Evolutionary conservation across 2,888 invertebrate species (phyloP).

Genomic region (Hirudinaria manillensis): DNA sequence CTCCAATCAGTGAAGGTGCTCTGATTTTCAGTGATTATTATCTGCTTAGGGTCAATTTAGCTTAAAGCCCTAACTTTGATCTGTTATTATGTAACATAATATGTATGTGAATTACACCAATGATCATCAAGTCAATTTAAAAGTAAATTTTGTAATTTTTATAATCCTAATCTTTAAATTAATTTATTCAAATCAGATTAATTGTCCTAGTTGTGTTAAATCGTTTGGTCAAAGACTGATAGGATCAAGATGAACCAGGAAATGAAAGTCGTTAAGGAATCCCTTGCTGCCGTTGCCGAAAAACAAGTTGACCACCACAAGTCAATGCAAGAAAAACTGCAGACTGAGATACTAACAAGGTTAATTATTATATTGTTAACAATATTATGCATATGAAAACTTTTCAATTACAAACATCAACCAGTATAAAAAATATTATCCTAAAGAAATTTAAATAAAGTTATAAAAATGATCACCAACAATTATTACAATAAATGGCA

Average conservation of each 20-base stretch:
- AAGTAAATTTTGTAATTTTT: too few relatives aligned
- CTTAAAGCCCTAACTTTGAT: too few relatives aligned
- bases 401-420: too few relatives aligned
- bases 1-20: constrained; percentile 5
- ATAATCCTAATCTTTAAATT: too few relatives aligned
- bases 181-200: too few relatives aligned
- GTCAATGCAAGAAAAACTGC: constrained; percentile 15
- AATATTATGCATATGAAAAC: too few relatives aligned
- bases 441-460: background rate
- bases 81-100: background rate
- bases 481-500: background rate
- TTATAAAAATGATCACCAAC: background rate
- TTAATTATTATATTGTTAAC: background rate
- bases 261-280: constrained; percentile 22
- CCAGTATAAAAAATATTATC: background rate
- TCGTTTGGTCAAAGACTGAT: background rate
- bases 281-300: constrained; percentile 12
- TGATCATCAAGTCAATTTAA: too few relatives aligned
- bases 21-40: background rate
- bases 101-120: too few relatives aligned
- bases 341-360: constrained; percentile 25
- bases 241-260: background rate
- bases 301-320: constrained; percentile 28
- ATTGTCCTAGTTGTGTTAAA: background rate
- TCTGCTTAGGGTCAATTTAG: too few relatives aligned